Conservation (phyloP, 2,113 vertebrate species). For the Cochlearius cochlearius region DNA sequence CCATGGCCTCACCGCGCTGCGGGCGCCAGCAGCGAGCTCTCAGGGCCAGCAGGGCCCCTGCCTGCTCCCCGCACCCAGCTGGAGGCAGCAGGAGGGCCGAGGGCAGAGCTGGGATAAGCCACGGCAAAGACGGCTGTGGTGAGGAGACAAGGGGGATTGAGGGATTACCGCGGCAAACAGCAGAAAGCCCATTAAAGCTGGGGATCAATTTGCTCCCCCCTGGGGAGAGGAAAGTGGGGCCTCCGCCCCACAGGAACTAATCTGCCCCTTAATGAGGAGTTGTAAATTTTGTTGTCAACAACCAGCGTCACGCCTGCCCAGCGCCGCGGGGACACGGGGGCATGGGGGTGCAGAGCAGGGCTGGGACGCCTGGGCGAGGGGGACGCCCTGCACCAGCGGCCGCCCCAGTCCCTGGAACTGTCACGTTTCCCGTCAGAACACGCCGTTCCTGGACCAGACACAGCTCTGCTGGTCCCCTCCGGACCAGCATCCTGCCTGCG, state of each 20-base stretch:
- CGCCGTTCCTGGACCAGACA: rapidly evolving
- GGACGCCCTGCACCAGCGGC: not conserved
- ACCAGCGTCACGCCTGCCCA: not conserved
- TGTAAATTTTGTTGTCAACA: not conserved
- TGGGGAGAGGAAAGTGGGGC: not conserved
- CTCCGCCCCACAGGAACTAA: not conserved
- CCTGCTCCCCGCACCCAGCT: rapidly evolving
- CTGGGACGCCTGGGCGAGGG: no score
- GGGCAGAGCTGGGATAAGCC: constrained; percentile 24
- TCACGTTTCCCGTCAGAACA: not conserved
- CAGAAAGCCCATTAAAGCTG: not conserved
- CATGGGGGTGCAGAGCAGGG: not conserved
- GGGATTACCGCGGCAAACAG: constrained; percentile 1
- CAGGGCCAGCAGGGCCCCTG: no score
- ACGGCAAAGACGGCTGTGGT: not conserved
- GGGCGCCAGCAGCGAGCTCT: rapidly evolving
- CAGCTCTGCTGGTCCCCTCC: not conserved
- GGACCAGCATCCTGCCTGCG: not conserved
- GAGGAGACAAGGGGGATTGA: constrained; percentile 31
- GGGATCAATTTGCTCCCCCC: not conserved
- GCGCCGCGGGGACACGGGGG: rapidly evolving
- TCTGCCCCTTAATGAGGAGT: not conserved
- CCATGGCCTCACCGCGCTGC: no score
- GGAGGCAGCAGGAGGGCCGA: not conserved
- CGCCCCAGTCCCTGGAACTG: not conserved